These are phyloP conservation scores for Arnoldichthys spilopterus DNA, from an alignment of 2,797 vertebrate species.

Conservation along the genomic window DNA sequence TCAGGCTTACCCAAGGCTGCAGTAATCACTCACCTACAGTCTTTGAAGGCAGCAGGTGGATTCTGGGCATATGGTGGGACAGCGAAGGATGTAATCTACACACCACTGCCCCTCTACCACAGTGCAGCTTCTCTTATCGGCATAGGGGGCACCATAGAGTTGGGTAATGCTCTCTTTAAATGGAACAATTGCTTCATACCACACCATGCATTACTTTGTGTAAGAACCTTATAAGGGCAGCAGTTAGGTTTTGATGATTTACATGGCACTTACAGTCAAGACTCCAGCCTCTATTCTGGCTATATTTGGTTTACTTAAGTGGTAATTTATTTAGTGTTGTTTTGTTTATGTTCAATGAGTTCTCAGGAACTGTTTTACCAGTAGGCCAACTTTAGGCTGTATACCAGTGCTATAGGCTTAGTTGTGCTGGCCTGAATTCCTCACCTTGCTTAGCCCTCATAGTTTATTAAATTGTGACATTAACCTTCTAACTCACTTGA, in stretches of 20 bases:
- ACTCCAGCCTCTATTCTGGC: not conserved
- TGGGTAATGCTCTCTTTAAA: constrained; percentile 75
- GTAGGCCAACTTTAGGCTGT: not conserved
- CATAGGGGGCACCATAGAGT: constrained; percentile 86
- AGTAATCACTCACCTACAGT: constrained; percentile 86
- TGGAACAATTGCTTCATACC: not conserved
- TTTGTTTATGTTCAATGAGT: not conserved
- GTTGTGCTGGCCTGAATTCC: not conserved
- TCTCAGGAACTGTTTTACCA: not conserved
- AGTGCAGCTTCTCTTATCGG: constrained; percentile 88
- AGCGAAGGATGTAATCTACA: constrained; percentile 84
- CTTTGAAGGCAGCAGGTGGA: constrained; percentile 83
- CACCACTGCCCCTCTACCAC: constrained; percentile 90
- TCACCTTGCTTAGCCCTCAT: not conserved
- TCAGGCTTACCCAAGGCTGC: constrained; percentile 92
- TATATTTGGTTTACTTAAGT: not conserved
- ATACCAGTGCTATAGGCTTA: not conserved
- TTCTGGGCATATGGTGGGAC: constrained; percentile 83
- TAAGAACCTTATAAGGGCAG: not conserved
- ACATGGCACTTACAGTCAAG: not conserved
- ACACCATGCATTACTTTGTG: not conserved
- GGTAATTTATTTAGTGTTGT: not conserved
- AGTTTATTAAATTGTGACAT: not conserved
- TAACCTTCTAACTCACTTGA: too few relatives aligned
- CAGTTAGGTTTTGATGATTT: not conserved